These are phyloP conservation scores for Acipenser oxyrinchus DNA, from an alignment of 2,797 vertebrate genomes.

Conservation along the genomic window DNA sequence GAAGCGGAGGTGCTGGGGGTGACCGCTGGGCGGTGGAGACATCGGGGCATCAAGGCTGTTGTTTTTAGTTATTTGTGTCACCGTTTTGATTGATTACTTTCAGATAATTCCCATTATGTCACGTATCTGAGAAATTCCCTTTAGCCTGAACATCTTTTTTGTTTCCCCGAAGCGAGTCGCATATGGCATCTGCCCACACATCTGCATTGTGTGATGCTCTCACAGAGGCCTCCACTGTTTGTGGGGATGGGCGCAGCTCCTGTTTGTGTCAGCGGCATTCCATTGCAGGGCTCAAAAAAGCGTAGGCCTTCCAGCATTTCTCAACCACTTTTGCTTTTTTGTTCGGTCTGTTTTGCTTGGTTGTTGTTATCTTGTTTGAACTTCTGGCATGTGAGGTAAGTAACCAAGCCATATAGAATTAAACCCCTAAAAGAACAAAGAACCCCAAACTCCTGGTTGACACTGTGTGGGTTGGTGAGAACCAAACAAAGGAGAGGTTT, in stretches of 20 bases:
- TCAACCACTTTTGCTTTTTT: constrained; percentile 17
- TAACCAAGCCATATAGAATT: not conserved
- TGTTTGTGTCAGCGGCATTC: constrained; percentile 41
- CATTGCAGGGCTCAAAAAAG: constrained; percentile 50
- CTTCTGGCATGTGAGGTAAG: not conserved
- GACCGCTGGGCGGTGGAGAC: constrained; percentile 62
- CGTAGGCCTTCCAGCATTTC: constrained; percentile 42
- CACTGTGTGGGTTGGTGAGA: not conserved
- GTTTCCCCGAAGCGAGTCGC: constrained; percentile 58
- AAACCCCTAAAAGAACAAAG: not conserved
- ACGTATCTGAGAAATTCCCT: constrained; percentile 71
- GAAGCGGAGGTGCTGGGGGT: constrained; percentile 66
- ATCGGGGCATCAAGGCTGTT: constrained; percentile 62
- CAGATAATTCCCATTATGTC: constrained; percentile 80
- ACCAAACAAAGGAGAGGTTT: not conserved
- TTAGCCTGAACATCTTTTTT: constrained; percentile 65
- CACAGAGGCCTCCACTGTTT: constrained; percentile 55
- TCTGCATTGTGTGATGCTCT: constrained; percentile 72
- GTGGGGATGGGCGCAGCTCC: constrained; percentile 38
- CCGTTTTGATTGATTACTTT: constrained; percentile 88
- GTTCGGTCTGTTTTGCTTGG: not conserved
- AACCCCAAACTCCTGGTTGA: not conserved
- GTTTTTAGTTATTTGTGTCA: constrained; percentile 89
- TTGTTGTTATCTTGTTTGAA: too few species aligned
- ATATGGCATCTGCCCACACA: constrained; percentile 96